Evolutionary conservation across 1,140 invertebrate species (phyloP), one percentile per base, ranked within the genome.

Genomic region (Lordiphosa collinella): DNA sequence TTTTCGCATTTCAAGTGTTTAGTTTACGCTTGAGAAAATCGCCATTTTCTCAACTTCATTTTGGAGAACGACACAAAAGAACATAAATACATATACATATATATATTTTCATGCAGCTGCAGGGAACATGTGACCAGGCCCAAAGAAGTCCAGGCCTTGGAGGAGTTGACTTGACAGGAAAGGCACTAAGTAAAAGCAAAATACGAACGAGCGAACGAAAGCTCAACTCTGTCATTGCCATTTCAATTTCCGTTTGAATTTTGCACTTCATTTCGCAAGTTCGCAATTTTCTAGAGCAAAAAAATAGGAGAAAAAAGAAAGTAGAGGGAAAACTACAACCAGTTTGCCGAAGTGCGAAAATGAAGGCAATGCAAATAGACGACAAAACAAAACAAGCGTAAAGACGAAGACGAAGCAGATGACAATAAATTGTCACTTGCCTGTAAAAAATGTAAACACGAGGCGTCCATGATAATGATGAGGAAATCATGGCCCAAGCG

Each of bases 231-330:
- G 78, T 84, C 78, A 84, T 84, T 84, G 78, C 78, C 78, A 73
- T 84, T 84, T 84, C 78, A 84, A 84, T 84, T 84, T 84, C 78
- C 78, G 78, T 84, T 84, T 84, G 79, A 84, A 84, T 84, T 84
- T 84, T 84, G 78, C 79, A 84, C 78, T 84, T 84, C 78, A 84
- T 84, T 84, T 84, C 78, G 78, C 78, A 84, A 84, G 78, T 78
- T 84, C 68, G 78, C 78, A 84, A 84, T n/a, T n/a, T n/a, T n/a
- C n/a, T n/a, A n/a, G 61, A 41, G 47, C 13, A 51, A 47, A 71
- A 44, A 58, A 41, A 25, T 12, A 22, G 37, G 41, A 54, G 18
- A 50, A 29, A 35, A 35, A 44, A 37, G 40, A 48, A 62, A 53
- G 22, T 50, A 41, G 35, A 38, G 22, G 62, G 55, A 58, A 31